Evolutionary conservation across 2,888 invertebrate genomes (phyloP).

Genomic region (Drosophila borborema): DNA sequence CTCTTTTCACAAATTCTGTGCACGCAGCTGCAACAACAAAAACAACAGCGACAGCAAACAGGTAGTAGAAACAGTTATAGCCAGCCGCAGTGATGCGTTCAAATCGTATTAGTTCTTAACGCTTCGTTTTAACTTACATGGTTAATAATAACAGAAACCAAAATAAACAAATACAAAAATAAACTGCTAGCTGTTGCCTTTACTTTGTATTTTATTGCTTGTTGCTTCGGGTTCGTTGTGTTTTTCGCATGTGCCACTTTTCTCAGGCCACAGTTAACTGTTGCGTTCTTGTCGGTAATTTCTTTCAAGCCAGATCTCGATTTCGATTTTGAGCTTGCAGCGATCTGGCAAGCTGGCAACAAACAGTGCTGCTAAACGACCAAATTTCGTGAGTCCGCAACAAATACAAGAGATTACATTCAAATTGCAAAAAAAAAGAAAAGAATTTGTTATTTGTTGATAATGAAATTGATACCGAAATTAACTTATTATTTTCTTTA

Average conservation of each 20-base stretch:
- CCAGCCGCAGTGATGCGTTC: constrained; percentile 36
- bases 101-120: constrained; percentile 38
- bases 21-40: constrained; percentile 54
- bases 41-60: constrained; percentile 5
- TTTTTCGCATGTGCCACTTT: constrained; percentile 21
- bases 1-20: constrained; percentile 80
- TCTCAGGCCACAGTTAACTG: background rate
- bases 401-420: background rate
- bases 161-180: background rate
- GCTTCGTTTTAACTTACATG: constrained; percentile 12
- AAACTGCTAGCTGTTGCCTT: background rate
- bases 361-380: constrained; percentile 5
- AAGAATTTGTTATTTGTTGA: background rate
- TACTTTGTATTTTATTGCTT: background rate
- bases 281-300: constrained; percentile 27
- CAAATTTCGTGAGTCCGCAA: background rate
- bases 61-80: constrained; percentile 20
- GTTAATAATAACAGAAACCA: background rate
- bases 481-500: no score
- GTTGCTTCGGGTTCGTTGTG: background rate
- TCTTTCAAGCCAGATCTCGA: constrained; percentile 44
- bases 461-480: background rate
- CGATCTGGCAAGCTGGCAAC: constrained; percentile 21
- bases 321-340: constrained; percentile 5
- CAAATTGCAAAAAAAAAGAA: background rate